Percentiles rank a stretch among this genome's conserved stretches.
Conservation (phyloP, 2,797 vertebrate genomes). For the Acomys russatus region DNA sequence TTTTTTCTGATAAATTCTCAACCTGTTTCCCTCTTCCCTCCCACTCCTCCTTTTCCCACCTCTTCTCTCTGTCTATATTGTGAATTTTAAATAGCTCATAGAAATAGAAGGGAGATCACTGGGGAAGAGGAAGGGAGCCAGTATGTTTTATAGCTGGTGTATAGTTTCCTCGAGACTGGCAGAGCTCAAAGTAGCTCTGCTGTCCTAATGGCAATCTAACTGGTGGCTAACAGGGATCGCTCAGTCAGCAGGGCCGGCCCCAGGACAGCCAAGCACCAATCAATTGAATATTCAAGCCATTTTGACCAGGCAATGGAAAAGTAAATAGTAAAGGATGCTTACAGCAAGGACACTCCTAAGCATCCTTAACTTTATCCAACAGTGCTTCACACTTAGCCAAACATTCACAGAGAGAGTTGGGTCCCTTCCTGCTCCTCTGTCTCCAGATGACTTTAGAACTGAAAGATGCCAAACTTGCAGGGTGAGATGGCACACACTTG, state of each 20-base stretch:
- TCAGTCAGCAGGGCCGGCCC: neutral
- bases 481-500: no score
- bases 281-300: neutral
- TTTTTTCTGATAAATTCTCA: neutral
- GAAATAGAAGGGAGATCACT: neutral
- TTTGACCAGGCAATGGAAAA: neutral
- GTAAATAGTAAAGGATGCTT: neutral
- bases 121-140: neutral
- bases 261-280: neutral
- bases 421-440: neutral
- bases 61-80: neutral
- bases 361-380: neutral
- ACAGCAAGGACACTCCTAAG: neutral
- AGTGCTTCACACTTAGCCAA: neutral
- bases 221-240: neutral
- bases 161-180: neutral
- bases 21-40: neutral
- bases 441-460: slow-evolving; percentile 11
- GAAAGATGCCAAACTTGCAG: neutral
- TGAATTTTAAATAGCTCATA: slow-evolving; percentile 37
- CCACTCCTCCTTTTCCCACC: neutral
- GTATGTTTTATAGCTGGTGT: neutral
- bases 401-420: neutral
- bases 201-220: neutral
- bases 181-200: neutral